Evolutionary conservation across 1,140 invertebrate genomes (phyloP).

Genomic region (Brachionus manjavacas): DNA sequence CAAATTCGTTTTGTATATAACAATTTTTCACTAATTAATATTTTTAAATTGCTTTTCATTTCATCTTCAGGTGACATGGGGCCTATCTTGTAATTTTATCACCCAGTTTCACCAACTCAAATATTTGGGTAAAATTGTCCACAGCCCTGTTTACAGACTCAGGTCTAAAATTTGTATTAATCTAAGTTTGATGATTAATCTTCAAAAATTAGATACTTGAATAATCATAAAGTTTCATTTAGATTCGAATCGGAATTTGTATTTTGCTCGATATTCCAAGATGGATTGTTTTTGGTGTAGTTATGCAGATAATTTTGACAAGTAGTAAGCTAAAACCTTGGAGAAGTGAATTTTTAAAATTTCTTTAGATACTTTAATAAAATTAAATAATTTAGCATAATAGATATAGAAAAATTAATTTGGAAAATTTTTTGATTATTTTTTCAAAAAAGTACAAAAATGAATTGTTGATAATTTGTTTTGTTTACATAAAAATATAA

Average conservation of each 20-base stretch:
- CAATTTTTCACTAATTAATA: conserved; percentile 31
- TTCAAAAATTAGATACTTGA: background rate
- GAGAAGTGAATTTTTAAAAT: background rate
- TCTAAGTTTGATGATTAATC: background rate
- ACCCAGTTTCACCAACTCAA: background rate
- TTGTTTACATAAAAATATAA: background rate
- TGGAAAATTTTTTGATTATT: too few relatives aligned
- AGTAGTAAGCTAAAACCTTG: too few relatives aligned
- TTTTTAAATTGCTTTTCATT: background rate
- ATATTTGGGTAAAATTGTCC: background rate
- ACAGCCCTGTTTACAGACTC: background rate
- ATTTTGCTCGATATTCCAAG: background rate
- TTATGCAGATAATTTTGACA: too few relatives aligned
- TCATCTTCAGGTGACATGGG: background rate
- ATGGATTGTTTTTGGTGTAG: background rate
- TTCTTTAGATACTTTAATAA: background rate
- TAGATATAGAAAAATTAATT: background rate
- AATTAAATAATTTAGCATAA: background rate
- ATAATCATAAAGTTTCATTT: background rate
- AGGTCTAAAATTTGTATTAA: background rate
- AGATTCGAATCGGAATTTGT: background rate
- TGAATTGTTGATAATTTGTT: background rate
- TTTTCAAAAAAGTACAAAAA: too few relatives aligned
- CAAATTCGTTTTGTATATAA: background rate
- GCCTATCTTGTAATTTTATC: background rate